Evolutionary conservation across 2,113 vertebrate species (phyloP).

Genomic region (Mormyrus iriodes): DNA sequence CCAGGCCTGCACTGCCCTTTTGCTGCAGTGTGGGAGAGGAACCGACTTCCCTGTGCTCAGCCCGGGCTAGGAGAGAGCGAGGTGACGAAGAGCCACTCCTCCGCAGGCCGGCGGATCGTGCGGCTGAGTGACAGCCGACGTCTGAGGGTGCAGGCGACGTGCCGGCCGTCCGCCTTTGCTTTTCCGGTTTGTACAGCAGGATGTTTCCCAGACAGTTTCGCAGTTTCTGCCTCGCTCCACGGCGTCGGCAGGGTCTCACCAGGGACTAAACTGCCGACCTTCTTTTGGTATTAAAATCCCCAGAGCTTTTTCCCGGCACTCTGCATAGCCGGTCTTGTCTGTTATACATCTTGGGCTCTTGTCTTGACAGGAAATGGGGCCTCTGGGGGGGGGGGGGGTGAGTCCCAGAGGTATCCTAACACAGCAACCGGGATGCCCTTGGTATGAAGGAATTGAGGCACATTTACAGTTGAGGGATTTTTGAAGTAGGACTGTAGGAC

Average conservation of each 20-base stretch:
- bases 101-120: not conserved
- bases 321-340: not conserved
- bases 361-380: too few species aligned
- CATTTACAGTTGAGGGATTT: not conserved
- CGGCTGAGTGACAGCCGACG: not conserved
- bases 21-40: not conserved
- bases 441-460: not conserved
- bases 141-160: not conserved
- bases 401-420: not conserved
- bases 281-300: not conserved
- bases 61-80: not conserved
- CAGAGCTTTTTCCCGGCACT: not conserved
- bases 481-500: not conserved
- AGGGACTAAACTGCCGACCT: not conserved
- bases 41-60: not conserved
- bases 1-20: not conserved
- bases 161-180: not conserved
- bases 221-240: not conserved
- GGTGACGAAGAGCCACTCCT: not conserved
- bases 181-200: not conserved
- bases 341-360: not conserved
- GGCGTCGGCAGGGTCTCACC: not conserved
- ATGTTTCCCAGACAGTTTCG: not conserved
- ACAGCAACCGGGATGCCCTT: not conserved
- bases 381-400: not conserved